A percentile compares a stretch with the other conserved stretches of the same genome.
Conservation (phyloP, 2,888 invertebrate genomes). For the Parnassius orleans region DNA sequence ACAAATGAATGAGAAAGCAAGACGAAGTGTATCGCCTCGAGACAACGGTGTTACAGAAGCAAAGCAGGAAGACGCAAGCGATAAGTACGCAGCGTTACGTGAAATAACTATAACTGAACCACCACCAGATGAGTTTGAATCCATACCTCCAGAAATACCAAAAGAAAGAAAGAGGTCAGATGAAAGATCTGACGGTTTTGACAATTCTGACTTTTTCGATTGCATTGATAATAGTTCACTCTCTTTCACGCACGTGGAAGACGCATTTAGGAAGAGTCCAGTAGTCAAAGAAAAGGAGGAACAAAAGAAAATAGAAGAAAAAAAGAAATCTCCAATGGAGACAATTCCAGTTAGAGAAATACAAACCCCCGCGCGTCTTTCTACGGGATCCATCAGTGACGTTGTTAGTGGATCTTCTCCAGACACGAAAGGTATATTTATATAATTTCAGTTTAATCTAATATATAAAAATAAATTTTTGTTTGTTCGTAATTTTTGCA, state of each 20-base stretch:
- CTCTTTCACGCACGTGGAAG: slow-evolving; percentile 74
- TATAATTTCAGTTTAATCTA: neutral
- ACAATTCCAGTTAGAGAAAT: slow-evolving; percentile 46
- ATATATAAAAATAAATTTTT: no score
- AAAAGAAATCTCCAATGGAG: slow-evolving; percentile 49
- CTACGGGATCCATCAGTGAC: slow-evolving; percentile 83
- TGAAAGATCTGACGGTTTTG: slow-evolving; percentile 76
- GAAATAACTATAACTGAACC: slow-evolving; percentile 86
- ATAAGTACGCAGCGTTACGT: slow-evolving; percentile 90
- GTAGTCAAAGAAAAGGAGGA: slow-evolving; percentile 62
- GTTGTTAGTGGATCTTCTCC: slow-evolving; percentile 84
- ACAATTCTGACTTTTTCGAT: slow-evolving; percentile 77
- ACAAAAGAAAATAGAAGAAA: slow-evolving; percentile 52
- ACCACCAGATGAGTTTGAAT: slow-evolving; percentile 77
- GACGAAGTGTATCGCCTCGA: slow-evolving; percentile 66
- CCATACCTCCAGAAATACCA: slow-evolving; percentile 68
- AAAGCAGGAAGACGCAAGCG: slow-evolving; percentile 72
- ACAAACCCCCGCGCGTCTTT: slow-evolving; percentile 74
- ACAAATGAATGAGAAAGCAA: slow-evolving; percentile 56
- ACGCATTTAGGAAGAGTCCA: slow-evolving; percentile 75
- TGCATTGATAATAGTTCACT: slow-evolving; percentile 77
- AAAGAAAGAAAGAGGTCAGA: slow-evolving; percentile 76
- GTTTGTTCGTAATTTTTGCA: no score
- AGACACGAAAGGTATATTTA: slow-evolving; percentile 75
- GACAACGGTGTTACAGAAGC: slow-evolving; percentile 69